phyloP scores from a whole-genome alignment of 2,888 invertebrate genomes.

The Morpho achilles region DNA sequence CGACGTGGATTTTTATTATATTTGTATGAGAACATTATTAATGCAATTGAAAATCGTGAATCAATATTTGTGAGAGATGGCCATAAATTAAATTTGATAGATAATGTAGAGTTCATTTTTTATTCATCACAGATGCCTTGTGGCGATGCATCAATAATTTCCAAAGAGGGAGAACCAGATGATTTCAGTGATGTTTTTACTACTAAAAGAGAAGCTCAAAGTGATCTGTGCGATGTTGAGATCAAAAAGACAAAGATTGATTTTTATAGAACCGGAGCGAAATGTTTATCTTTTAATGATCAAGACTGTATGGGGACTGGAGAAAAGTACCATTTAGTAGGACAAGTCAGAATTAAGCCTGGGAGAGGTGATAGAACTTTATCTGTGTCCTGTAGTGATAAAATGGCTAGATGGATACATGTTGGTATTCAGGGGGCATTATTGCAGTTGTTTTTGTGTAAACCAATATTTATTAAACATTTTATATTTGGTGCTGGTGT shows the following conservation, averaged over 20 bases:
- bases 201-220: slow-evolving; percentile 41
- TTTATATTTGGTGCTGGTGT: slow-evolving; percentile 85
- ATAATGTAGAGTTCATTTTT: slow-evolving; percentile 86
- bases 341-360: slow-evolving; percentile 91
- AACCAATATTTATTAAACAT: slow-evolving; percentile 84
- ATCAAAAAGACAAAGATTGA: slow-evolving; percentile 40
- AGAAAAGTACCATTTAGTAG: slow-evolving; percentile 81
- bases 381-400: slow-evolving; percentile 96
- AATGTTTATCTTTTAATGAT: slow-evolving; percentile 79
- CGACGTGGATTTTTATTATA: slow-evolving; percentile 90
- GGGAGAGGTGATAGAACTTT: slow-evolving; percentile 93
- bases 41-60: slow-evolving; percentile 42
- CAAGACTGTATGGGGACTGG: slow-evolving; percentile 81
- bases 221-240: slow-evolving; percentile 34
- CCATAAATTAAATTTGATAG: slow-evolving; percentile 70
- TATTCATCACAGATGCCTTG: slow-evolving; percentile 94
- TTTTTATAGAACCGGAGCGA: slow-evolving; percentile 93
- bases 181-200: slow-evolving; percentile 48
- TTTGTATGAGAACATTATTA: slow-evolving; percentile 81
- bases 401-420: slow-evolving; percentile 92
- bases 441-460: slow-evolving; percentile 81
- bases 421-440: slow-evolving; percentile 92
- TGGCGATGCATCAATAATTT: slow-evolving; percentile 94
- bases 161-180: slow-evolving; percentile 61
- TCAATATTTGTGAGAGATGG: slow-evolving; percentile 51